phyloP scores from a whole-genome alignment of 2,113 vertebrate species.

The Maccullochella peelii region DNA sequence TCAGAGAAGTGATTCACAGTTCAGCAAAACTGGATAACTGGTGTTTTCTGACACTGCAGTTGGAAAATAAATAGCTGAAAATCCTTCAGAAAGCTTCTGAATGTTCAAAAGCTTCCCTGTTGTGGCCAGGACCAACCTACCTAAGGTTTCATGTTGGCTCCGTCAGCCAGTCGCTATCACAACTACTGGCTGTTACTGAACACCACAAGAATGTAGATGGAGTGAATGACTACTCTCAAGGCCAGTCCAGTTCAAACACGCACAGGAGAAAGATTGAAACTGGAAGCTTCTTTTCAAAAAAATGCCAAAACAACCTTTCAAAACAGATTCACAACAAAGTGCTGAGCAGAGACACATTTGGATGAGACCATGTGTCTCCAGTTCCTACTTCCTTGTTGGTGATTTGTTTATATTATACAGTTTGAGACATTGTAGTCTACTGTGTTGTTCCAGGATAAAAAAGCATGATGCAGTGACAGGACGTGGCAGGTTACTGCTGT shows the following conservation, averaged over 20 bases:
- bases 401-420: constrained; percentile 53
- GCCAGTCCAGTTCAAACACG: constrained; percentile 37
- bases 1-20: constrained; percentile 38
- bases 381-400: neutral
- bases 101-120: constrained; percentile 36
- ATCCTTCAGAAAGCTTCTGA: constrained; percentile 2
- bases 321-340: constrained; percentile 21
- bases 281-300: constrained; percentile 39
- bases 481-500: constrained; percentile 49
- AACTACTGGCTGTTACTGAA: constrained; percentile 66
- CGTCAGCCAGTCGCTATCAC: constrained; percentile 83
- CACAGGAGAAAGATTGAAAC: constrained; percentile 21
- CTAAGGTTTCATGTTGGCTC: constrained; percentile 40
- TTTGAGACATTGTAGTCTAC: constrained; percentile 21
- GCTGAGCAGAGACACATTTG: constrained; percentile 26
- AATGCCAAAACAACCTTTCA: constrained; percentile 34
- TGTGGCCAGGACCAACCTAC: neutral
- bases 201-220: constrained; percentile 16
- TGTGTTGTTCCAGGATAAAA: constrained; percentile 22
- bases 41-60: constrained; percentile 26
- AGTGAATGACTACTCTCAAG: constrained; percentile 39
- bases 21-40: constrained; percentile 22
- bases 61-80: constrained; percentile 25
- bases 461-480: constrained; percentile 42
- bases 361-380: constrained; percentile 28